Base-by-base conservation (phyloP, 1,140 invertebrate species). In the Heliothis virescens region DNA sequence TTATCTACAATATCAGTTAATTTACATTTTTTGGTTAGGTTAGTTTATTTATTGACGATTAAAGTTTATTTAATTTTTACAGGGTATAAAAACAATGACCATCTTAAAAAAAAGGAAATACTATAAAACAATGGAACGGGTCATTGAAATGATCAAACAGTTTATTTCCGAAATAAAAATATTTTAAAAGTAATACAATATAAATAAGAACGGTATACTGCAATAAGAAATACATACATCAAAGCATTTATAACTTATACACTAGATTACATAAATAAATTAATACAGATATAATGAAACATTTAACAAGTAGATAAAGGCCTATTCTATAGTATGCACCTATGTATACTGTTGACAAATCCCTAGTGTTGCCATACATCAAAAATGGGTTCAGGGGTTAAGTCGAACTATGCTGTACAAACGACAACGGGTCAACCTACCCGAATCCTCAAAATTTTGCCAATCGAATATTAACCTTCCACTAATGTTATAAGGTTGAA, bases 341-440 rank as follows among this genome's bases (percentile, higher is more conserved):
- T 57, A 52, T 72, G 15, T 52, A 50, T 21, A 71, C 18, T 52
- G 13, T 18, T 52, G 67, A 71, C 67, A 55, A 72, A 72, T 57
- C 18, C 29, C 69, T 72, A 72, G 69, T 72, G 69, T 72, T 72
- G 69, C 69, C 69, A 72, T 71, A 29, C 34, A 67, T 29, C 21
- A 72, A 18, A 67, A 57, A 16, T 55, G n/a, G 69, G 48, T 3
- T 34, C n/a, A 55, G 41, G 15, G 21, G 34, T 18, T 3, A 15
- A 55, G 2, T 15, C 18, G 13, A 57, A 18, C 57, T 41, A 21
- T 41, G 16, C 1, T 26, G 21, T 26, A 26, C 21, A 26, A 2
- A 26, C 21, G 2, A 26, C 21, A 26, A 2, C 21, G 2, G 21
- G 21, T 26, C 21, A 26, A 1, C 1, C 1, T 26, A 2, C 21